Evolutionary conservation across 2,888 invertebrate genomes (phyloP).

Genomic region (Melanargia galathea): DNA sequence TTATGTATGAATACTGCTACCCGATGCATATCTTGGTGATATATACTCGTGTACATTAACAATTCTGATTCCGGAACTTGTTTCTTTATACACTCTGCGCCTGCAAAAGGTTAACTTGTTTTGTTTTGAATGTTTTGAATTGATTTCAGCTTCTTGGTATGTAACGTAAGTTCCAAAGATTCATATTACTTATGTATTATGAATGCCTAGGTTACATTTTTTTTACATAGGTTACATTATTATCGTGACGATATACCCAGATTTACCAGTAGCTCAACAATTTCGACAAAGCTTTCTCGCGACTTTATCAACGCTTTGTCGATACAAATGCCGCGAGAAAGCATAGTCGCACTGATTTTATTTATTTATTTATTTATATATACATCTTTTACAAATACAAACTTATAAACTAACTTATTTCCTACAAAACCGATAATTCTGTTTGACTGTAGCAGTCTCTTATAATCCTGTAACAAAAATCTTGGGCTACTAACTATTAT

Average conservation of each 20-base stretch:
- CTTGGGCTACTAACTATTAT: not conserved
- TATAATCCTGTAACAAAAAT: too few relatives aligned
- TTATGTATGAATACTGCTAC: constrained; percentile 32
- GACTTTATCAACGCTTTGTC: not conserved
- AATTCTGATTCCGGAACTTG: constrained; percentile 26
- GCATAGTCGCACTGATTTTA: not conserved
- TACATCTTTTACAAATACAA: too few relatives aligned
- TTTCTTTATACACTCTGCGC: constrained; percentile 20
- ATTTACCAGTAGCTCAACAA: too few relatives aligned
- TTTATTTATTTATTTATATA: too few relatives aligned
- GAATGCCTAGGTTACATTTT: too few relatives aligned
- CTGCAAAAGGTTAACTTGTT: not conserved
- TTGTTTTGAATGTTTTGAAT: constrained; percentile 7
- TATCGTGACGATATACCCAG: not conserved
- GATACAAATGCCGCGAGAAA: not conserved
- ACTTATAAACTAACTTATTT: too few relatives aligned
- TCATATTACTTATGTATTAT: too few relatives aligned
- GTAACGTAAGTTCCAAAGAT: not conserved
- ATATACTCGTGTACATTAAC: constrained; percentile 26
- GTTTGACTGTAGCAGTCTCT: too few relatives aligned
- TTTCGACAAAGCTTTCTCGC: not conserved
- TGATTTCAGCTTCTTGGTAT: not conserved
- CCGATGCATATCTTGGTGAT: constrained; percentile 33
- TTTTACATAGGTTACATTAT: not conserved
- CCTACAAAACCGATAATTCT: too few relatives aligned